Conservation (phyloP, 2,797 vertebrate species). For the Sternotherus odoratus region DNA sequence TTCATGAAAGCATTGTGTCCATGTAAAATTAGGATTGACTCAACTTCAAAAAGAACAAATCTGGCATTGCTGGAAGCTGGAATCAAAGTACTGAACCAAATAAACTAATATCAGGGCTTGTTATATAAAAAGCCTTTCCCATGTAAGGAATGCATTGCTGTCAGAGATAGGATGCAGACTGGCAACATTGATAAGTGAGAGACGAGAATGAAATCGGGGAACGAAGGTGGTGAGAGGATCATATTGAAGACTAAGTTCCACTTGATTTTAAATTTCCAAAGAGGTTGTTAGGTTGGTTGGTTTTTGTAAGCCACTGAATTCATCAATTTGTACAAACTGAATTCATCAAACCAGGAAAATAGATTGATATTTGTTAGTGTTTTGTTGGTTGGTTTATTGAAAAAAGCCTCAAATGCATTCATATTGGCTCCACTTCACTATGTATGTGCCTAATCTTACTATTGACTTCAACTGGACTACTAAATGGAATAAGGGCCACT, state of each 20-base stretch:
- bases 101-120: not conserved
- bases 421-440: not conserved
- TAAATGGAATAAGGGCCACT: not conserved
- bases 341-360: not conserved
- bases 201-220: not conserved
- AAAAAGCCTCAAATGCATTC: not conserved
- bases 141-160: not conserved
- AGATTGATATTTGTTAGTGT: not conserved
- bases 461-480: not conserved
- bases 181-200: not conserved
- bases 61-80: not conserved
- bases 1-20: constrained; percentile 46
- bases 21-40: constrained; percentile 24
- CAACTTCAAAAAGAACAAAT: constrained; percentile 3
- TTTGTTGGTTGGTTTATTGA: not conserved
- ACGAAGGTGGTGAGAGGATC: not conserved
- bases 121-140: not conserved
- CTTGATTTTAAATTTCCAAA: not conserved
- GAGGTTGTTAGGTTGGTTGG: not conserved
- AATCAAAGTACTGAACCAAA: not conserved
- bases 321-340: not conserved
- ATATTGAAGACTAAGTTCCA: not conserved
- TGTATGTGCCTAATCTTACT: not conserved
- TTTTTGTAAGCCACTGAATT: not conserved
- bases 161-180: not conserved